A percentile compares a stretch with the other conserved stretches of the same genome.
Evolutionary conservation across 2,113 vertebrate genomes (phyloP).

Genomic region (Chunga burmeisteri): DNA sequence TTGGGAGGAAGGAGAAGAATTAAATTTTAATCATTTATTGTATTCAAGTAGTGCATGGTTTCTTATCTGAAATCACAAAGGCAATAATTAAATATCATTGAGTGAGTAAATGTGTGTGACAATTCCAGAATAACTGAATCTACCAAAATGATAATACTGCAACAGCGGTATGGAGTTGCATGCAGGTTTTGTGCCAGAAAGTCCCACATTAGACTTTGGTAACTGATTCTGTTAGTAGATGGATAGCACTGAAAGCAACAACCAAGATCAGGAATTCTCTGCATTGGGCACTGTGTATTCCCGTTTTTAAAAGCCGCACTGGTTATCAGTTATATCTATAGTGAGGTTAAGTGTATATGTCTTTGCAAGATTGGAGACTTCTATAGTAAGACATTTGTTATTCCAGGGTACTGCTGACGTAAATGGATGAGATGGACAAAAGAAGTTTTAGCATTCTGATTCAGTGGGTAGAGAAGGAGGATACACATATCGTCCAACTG

Average conservation of each 20-base stretch:
- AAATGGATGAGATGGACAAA: background rate
- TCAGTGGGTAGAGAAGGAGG: background rate
- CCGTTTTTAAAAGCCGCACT: background rate
- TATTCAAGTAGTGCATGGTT: background rate
- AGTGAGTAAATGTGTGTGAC: background rate
- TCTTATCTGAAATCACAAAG: background rate
- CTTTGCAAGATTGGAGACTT: background rate
- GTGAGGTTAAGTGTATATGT: background rate
- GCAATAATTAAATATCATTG: background rate
- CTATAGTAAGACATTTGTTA: background rate
- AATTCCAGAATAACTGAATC: background rate
- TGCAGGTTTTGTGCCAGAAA: background rate
- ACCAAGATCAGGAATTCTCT: background rate
- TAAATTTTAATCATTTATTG: background rate
- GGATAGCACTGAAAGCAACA: background rate
- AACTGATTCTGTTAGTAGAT: background rate
- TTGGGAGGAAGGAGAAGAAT: background rate
- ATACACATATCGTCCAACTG: fast-evolving
- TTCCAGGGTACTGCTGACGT: background rate
- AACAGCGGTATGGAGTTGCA: background rate
- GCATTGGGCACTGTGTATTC: background rate
- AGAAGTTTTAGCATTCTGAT: background rate
- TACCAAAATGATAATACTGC: background rate
- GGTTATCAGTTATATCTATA: background rate
- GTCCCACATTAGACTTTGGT: background rate